A percentile compares a stretch with the other conserved stretches of the same genome.
Evolutionary conservation across 2,113 vertebrate genomes (phyloP).

Genomic region (Pygoscelis adeliae): DNA sequence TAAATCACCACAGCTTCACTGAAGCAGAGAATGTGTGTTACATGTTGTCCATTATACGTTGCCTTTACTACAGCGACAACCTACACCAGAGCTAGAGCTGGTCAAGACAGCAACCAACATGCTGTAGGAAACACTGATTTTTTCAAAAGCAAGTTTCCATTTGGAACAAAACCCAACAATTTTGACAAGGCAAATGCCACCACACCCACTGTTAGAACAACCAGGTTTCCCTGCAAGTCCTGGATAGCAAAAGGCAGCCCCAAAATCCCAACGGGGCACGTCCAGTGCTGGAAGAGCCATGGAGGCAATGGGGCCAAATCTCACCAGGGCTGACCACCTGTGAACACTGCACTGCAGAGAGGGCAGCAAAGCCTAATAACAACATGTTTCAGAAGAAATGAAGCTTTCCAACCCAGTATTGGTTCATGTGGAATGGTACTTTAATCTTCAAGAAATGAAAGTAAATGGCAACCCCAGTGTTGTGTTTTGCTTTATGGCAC

Average conservation of each 20-base stretch:
- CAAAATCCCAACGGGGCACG: not conserved
- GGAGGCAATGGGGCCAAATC: not conserved
- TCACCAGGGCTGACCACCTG: not conserved
- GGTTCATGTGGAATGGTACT: no score
- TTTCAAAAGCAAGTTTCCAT: not conserved
- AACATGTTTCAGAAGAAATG: not conserved
- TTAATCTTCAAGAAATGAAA: not conserved
- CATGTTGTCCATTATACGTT: fast-evolving
- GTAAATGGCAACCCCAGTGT: not conserved
- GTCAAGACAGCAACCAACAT: not conserved
- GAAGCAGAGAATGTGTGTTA: not conserved
- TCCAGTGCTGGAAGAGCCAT: not conserved
- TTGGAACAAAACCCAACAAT: not conserved
- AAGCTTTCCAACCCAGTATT: not conserved
- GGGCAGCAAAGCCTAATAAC: not conserved
- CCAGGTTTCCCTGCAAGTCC: not conserved
- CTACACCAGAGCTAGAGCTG: not conserved
- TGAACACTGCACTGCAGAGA: no score
- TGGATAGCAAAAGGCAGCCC: not conserved
- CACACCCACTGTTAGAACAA: not conserved
- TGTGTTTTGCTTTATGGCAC: not conserved
- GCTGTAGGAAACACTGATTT: not conserved
- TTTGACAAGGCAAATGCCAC: not conserved
- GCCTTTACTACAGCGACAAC: not conserved
- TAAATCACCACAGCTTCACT: not conserved